Base-by-base conservation (phyloP, 2,113 vertebrate species). In the Myotis davidii region DNA sequence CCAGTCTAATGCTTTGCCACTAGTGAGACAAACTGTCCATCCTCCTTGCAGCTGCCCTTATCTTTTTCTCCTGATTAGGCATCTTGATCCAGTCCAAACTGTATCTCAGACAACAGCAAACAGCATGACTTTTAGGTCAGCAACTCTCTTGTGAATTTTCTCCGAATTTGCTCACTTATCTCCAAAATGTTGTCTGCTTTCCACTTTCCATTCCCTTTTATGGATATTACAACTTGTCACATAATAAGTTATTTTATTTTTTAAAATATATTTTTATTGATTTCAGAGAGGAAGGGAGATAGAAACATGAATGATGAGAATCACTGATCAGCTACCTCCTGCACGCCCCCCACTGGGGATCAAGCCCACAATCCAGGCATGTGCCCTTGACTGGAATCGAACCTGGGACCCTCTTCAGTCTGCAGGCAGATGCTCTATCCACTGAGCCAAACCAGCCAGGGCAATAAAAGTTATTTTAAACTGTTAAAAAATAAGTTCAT, bases 71-170 rank as follows among this genome's bases (percentile, higher is more conserved):
- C 65, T 50, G 39, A 70, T 25, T 25, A 27, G 65, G 18, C 39
- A 64, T 61, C 78, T 17, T 77, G 54, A 73, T 56, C 70, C 45
- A 73, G 37, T 59, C 52, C 17, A 79, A 78, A 69, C 17, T 91
- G n/a, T 64, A 88, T 52, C 20, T 61, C 39, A 84, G 27, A 23
- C 10, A 85, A 52, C 42, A 85, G 77, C 21, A 74, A 85, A 52
- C 42, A 85, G 77, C n/a, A 74, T 27, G 23, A 64, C 25, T 94
- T 16, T 56, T 27, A 84, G 18, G 27, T 59, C 65, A 64, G 72
- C 56, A 85, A 59, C 34, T 83, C 42, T 95, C 48, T 81, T 42
- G 52, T 91, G 13, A 59, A 95, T 81, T 90, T 70, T 59, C 88
- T 74, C 32, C 89, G 85, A 92, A 85, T 45, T 73, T 84, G 77